phyloP scores from a whole-genome alignment of 1,140 invertebrate genomes.

The Sycophaga agraensis region DNA sequence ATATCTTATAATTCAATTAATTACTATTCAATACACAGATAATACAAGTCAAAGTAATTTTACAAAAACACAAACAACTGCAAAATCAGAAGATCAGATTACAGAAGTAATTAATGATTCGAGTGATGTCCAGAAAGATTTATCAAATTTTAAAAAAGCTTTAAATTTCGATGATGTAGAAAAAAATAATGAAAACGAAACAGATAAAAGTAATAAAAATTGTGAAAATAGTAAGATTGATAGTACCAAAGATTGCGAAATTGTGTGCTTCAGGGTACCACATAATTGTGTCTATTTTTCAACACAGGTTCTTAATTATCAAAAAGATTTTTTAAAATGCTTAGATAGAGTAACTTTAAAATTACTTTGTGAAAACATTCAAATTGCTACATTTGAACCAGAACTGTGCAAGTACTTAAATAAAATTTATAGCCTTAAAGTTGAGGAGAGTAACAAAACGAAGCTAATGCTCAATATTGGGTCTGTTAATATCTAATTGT shows the following conservation, averaged over 20 bases:
- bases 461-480: slow-evolving; percentile 29
- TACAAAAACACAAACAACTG: no score
- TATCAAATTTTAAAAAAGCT: slow-evolving; percentile 11
- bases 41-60: background rate
- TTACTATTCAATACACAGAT: slow-evolving; percentile 47
- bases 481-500: slow-evolving; percentile 32
- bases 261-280: slow-evolving; percentile 45
- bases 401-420: slow-evolving; percentile 50
- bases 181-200: slow-evolving; percentile 1
- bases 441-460: slow-evolving; percentile 31
- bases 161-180: slow-evolving; percentile 20
- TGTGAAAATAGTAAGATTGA: slow-evolving; percentile 9
- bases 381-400: slow-evolving; percentile 57
- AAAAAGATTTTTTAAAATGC: slow-evolving; percentile 53
- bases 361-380: slow-evolving; percentile 59
- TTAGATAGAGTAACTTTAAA: slow-evolving; percentile 62
- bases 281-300: slow-evolving; percentile 69
- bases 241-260: background rate
- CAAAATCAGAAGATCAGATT: no score
- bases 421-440: slow-evolving; percentile 38
- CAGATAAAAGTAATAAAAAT: slow-evolving; percentile 5
- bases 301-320: slow-evolving; percentile 54
- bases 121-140: background rate
- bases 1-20: slow-evolving; percentile 62
- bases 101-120: background rate